Evolutionary conservation across 1,140 invertebrate genomes (phyloP).

Genomic region (Mesaphorura yosii): DNA sequence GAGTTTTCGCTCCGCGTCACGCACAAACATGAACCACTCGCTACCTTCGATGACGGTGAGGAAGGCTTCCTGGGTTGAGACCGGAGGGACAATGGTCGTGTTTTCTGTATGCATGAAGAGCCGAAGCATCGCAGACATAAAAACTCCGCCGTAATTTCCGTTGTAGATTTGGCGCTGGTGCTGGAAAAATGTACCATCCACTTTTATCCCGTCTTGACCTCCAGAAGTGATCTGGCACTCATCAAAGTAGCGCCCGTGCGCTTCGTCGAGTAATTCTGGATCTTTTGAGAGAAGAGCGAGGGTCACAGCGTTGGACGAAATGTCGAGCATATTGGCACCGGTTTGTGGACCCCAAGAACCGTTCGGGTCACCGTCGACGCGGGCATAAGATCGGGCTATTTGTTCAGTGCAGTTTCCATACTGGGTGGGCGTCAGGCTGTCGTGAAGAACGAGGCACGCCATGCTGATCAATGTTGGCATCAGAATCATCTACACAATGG

Average conservation of each 20-base stretch:
- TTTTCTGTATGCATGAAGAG: slow-evolving; percentile 5
- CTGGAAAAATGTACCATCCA: slow-evolving; percentile 16
- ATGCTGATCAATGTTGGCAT: slow-evolving; percentile 6
- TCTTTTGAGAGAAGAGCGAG: slow-evolving; percentile 3
- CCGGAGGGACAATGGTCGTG: slow-evolving; percentile 1
- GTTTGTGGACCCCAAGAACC: slow-evolving; percentile 3
- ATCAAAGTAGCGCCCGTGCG: not conserved
- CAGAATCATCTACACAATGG: slow-evolving; percentile 9
- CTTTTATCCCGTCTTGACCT: slow-evolving; percentile 7
- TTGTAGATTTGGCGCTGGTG: slow-evolving; percentile 12
- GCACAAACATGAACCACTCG: slow-evolving; percentile 14
- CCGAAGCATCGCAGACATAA: slow-evolving; percentile 4
- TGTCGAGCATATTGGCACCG: slow-evolving; percentile 14
- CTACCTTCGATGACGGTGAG: slow-evolving; percentile 1
- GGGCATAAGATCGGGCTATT: not conserved
- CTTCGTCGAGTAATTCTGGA: not conserved
- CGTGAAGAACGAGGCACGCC: slow-evolving; percentile 13
- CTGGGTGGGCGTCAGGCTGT: not conserved
- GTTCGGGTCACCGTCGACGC: slow-evolving; percentile 15
- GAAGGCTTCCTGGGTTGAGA: not conserved
- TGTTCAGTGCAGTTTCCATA: not conserved
- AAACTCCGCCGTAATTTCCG: slow-evolving; percentile 11
- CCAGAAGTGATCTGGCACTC: not conserved
- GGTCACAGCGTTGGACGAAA: slow-evolving; percentile 4
- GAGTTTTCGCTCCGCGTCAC: not conserved